Evolutionary conservation across 2,113 vertebrate genomes (phyloP), one percentile per base, ranked within the genome.

Genomic region (Austrofundulus limnaeus): DNA sequence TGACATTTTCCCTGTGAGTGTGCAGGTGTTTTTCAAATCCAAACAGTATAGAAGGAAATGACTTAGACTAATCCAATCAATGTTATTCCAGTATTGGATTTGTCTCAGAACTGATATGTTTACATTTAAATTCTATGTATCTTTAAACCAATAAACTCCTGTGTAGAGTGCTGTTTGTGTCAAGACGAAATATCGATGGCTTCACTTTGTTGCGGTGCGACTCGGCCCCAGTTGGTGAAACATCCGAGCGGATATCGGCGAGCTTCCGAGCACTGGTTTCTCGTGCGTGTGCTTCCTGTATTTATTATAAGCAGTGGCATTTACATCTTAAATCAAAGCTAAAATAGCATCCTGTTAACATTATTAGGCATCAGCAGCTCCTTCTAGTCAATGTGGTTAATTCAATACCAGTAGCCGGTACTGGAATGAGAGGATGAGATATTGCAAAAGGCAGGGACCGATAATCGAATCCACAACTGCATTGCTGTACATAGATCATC

Each of bases 271-370:
- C 45, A 60, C 11, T 39, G 34, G 31, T 45, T 57, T 46, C 50
- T 72, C 68, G 62, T 19, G 57, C 75, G 74, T 51, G 37, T 46
- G 64, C 83, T 87, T 90, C 85, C 83, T 87, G 72, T 88, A 67
- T 89, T 87, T 83, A 85, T 88, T 70, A 77, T 74, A 77, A 81
- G 78, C 73, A 78, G 28, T 80, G 53, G 74, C 80, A 82, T 83
- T 80, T 86, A 63, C 76, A 71, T 60, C 83, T 75, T 61, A 77
- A 81, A 87, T 80, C 77, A 74, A 61, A 37, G 43, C 52, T 59
- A 76, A 85, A 83, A 83, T 78, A 83, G 77, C 71, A 77, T 88
- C 78, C 73, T 71, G 71, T 66, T 88, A 88, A 90, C 78, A 66
- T 80, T 47, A 76, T 91, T 89, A 86, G 48, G 66, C 82, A 66